Conservation (phyloP, 2,888 invertebrate genomes). For the Eupithecia exiguata region DNA sequence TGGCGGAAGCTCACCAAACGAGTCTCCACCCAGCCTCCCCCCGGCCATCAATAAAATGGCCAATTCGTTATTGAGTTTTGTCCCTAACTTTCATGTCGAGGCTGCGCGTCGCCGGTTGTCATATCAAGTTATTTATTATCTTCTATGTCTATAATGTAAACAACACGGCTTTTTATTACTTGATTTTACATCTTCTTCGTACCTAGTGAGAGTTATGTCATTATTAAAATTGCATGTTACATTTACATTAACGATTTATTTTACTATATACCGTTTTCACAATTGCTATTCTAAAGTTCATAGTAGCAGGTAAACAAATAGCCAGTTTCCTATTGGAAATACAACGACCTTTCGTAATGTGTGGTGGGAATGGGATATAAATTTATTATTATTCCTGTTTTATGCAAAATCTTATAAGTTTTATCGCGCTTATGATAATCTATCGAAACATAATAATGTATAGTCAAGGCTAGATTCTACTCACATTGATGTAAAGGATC, state of each 20-base stretch:
- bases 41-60: constrained; percentile 84
- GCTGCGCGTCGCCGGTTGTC: constrained; percentile 82
- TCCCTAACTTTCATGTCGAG: constrained; percentile 74
- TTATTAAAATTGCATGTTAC: constrained; percentile 64
- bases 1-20: constrained; percentile 78
- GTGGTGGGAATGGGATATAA: constrained; percentile 65
- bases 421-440: constrained; percentile 71
- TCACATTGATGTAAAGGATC: constrained; percentile 78
- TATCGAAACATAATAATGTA: constrained; percentile 54
- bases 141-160: constrained; percentile 74
- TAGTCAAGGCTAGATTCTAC: constrained; percentile 76
- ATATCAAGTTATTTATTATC: constrained; percentile 73
- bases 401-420: constrained; percentile 69
- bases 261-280: constrained; percentile 59
- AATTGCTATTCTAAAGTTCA: constrained; percentile 63
- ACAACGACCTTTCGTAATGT: constrained; percentile 61
- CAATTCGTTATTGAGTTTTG: constrained; percentile 84
- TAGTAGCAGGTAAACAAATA: constrained; percentile 57
- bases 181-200: constrained; percentile 54
- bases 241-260: constrained; percentile 62
- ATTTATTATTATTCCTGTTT: constrained; percentile 69
- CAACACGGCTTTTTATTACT: constrained; percentile 63
- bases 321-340: constrained; percentile 61
- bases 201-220: constrained; percentile 81
- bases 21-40: constrained; percentile 82